phyloP scores from a whole-genome alignment of 1,140 invertebrate species.

The Muscidifurax raptorellus region DNA sequence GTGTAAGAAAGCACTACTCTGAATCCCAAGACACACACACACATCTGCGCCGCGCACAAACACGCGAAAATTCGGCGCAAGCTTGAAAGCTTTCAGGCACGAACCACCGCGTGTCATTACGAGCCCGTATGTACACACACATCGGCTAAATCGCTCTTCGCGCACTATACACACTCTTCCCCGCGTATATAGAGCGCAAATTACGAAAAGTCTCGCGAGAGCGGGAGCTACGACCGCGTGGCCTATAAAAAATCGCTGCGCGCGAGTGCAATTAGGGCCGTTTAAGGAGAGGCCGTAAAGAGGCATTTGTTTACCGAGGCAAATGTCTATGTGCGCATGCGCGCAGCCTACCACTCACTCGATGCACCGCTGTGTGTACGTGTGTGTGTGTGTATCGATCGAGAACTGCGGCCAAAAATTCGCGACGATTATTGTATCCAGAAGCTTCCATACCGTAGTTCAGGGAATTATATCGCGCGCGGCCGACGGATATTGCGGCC shows the following conservation, averaged over 20 bases:
- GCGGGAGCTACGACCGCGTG: too few species aligned
- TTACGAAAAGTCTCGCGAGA: background rate
- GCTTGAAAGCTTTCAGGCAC: constrained; percentile 21
- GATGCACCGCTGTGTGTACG: too few species aligned
- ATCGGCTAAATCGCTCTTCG: background rate
- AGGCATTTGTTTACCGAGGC: background rate
- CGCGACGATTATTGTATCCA: background rate
- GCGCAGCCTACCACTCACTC: too few species aligned
- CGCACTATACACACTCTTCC: too few species aligned
- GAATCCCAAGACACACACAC: background rate
- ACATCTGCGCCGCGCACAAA: background rate
- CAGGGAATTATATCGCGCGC: background rate
- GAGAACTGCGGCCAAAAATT: background rate
- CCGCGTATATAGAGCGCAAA: background rate
- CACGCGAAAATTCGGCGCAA: constrained; percentile 28
- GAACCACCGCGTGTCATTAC: too few species aligned
- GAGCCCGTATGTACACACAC: background rate
- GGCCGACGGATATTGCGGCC: background rate
- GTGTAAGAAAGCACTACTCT: background rate
- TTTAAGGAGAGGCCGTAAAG: background rate
- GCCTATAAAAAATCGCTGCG: background rate
- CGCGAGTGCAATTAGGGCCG: background rate
- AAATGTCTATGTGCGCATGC: too few species aligned
- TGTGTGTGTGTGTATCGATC: background rate
- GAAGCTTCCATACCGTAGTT: background rate